These are phyloP conservation scores for Dipus sagitta DNA, from an alignment of 2,797 vertebrate genomes.

Conservation along the genomic window DNA sequence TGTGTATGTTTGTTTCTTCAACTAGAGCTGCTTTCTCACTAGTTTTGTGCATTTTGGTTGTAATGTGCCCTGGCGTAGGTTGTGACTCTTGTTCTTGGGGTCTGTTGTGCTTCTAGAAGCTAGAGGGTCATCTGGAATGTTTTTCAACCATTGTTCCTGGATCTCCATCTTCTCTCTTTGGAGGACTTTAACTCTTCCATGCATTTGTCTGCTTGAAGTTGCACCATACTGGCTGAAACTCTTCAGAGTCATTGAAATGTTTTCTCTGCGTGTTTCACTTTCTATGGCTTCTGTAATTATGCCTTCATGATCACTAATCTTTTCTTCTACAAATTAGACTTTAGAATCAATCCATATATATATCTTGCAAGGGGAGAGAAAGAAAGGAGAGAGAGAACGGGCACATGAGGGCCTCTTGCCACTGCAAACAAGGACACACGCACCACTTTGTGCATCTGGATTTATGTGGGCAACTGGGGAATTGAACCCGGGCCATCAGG, in stretches of 20 bases:
- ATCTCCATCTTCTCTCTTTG: background rate
- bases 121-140: background rate
- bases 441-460: too few relatives aligned
- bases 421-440: too few relatives aligned
- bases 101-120: background rate
- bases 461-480: too few relatives aligned
- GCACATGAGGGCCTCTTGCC: too few relatives aligned
- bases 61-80: background rate
- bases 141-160: background rate
- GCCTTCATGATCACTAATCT: background rate
- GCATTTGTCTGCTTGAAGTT: background rate
- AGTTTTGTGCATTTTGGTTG: background rate
- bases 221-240: background rate
- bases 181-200: background rate
- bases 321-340: constrained; percentile 33
- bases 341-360: background rate
- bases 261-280: background rate
- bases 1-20: background rate
- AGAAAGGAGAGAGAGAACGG: too few relatives aligned
- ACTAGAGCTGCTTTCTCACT: background rate
- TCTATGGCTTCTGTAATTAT: background rate
- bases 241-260: background rate
- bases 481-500: too few relatives aligned
- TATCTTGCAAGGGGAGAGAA: too few relatives aligned
- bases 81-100: background rate